These are phyloP conservation scores for Forbesichthys papilliferus DNA, from an alignment of 2,113 vertebrate genomes.

Conservation along the genomic window DNA sequence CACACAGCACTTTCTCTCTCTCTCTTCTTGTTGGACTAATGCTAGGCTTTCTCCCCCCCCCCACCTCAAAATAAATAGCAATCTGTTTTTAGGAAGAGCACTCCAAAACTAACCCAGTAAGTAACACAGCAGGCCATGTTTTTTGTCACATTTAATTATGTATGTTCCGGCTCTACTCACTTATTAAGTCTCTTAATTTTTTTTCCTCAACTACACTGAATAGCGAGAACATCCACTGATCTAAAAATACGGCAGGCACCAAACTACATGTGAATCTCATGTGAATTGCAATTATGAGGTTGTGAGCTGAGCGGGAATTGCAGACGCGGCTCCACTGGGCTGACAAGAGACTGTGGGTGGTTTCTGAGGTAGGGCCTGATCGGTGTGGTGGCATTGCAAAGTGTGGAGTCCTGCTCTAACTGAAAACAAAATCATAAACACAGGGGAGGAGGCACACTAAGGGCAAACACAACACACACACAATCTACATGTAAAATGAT, in stretches of 20 bases:
- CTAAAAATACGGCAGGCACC: conserved; percentile 72
- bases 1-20: conserved; percentile 15
- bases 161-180: conserved; percentile 67
- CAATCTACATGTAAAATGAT: no score
- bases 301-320: conserved; percentile 62
- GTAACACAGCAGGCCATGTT: conserved; percentile 35
- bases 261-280: conserved; percentile 38
- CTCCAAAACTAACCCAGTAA: conserved; percentile 62
- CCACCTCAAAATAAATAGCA: conserved; percentile 62
- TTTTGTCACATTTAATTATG: conserved; percentile 71
- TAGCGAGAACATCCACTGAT: conserved; percentile 64
- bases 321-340: conserved; percentile 49
- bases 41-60: conserved; percentile 57
- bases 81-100: conserved; percentile 47
- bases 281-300: conserved; percentile 76
- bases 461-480: no score
- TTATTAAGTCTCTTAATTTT: conserved; percentile 78
- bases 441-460: neutral
- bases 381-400: conserved; percentile 46
- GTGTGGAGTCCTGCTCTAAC: conserved; percentile 35
- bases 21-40: conserved; percentile 49
- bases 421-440: conserved; percentile 54
- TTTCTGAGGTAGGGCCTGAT: conserved; percentile 63
- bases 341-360: conserved; percentile 67
- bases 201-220: conserved; percentile 49